phyloP scores from a whole-genome alignment of 1,140 invertebrate genomes.

The Cryptotermes secundus region DNA sequence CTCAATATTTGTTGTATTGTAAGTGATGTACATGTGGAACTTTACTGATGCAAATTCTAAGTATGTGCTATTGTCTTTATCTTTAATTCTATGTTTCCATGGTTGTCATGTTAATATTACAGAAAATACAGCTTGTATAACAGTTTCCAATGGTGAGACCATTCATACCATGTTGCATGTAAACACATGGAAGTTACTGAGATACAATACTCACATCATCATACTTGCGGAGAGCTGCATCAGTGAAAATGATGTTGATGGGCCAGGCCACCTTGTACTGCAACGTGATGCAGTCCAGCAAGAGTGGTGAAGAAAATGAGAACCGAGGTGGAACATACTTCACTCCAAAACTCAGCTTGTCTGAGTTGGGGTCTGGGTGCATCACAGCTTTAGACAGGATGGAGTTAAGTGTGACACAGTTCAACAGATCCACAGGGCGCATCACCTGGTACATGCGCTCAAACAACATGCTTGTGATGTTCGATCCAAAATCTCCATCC shows the following conservation, averaged over 20 bases:
- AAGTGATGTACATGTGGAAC: no score
- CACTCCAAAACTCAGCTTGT: constrained; percentile 12
- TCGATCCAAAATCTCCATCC: constrained; percentile 72
- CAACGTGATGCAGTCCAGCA: constrained; percentile 64
- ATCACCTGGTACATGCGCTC: constrained; percentile 59
- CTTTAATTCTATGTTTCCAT: no score
- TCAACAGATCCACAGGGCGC: constrained; percentile 64
- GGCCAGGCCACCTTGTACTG: constrained; percentile 72
- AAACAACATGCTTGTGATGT: constrained; percentile 66
- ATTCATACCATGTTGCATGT: no score
- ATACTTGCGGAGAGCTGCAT: constrained; percentile 59
- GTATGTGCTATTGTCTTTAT: no score
- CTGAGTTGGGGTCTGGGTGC: constrained; percentile 43
- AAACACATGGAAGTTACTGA: no score
- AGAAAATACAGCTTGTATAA: no score
- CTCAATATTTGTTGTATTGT: no score
- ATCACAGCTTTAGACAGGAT: constrained; percentile 64
- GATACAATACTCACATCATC: neutral
- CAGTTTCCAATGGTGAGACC: no score
- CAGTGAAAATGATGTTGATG: constrained; percentile 71
- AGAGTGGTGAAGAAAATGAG: constrained; percentile 50
- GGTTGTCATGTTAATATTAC: no score
- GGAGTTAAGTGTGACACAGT: constrained; percentile 63
- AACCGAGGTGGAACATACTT: constrained; percentile 24
- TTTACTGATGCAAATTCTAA: no score